These are phyloP conservation scores for Mythimna lalbum DNA, from an alignment of 2,888 invertebrate genomes.

Conservation along the genomic window DNA sequence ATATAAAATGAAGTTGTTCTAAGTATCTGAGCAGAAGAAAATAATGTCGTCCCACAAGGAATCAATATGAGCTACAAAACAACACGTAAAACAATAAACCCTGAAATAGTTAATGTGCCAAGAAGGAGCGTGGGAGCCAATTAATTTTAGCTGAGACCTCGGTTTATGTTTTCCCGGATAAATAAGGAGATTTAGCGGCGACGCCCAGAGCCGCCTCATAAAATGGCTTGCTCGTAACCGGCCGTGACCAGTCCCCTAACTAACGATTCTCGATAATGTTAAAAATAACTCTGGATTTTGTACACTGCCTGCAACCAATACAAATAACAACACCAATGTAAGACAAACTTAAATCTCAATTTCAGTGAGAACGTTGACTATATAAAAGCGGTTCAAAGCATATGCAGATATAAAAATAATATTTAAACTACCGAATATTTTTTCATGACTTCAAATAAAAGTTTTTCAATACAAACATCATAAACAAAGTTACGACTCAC, in stretches of 20 bases:
- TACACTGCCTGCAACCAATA: constrained; percentile 14
- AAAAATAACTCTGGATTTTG: constrained; percentile 53
- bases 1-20: constrained; percentile 47
- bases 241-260: constrained; percentile 80
- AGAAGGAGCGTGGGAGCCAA: constrained; percentile 86
- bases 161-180: constrained; percentile 89
- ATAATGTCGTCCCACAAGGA: constrained; percentile 42
- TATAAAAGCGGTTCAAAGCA: constrained; percentile 16
- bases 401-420: constrained; percentile 32
- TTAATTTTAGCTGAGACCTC: constrained; percentile 89
- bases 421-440: constrained; percentile 44
- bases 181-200: constrained; percentile 89
- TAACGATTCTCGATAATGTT: constrained; percentile 77
- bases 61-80: constrained; percentile 60
- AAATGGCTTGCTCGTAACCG: constrained; percentile 85
- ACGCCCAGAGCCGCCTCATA: constrained; percentile 83
- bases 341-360: background rate
- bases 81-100: constrained; percentile 76
- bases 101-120: constrained; percentile 83
- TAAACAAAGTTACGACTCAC: constrained; percentile 70
- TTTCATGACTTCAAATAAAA: constrained; percentile 65
- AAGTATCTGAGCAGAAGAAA: constrained; percentile 29
- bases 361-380: background rate
- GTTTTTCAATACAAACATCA: constrained; percentile 71
- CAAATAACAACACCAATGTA: constrained; percentile 5